These are phyloP conservation scores for Thunnus thynnus DNA, from an alignment of 2,113 vertebrate species.

Conservation along the genomic window DNA sequence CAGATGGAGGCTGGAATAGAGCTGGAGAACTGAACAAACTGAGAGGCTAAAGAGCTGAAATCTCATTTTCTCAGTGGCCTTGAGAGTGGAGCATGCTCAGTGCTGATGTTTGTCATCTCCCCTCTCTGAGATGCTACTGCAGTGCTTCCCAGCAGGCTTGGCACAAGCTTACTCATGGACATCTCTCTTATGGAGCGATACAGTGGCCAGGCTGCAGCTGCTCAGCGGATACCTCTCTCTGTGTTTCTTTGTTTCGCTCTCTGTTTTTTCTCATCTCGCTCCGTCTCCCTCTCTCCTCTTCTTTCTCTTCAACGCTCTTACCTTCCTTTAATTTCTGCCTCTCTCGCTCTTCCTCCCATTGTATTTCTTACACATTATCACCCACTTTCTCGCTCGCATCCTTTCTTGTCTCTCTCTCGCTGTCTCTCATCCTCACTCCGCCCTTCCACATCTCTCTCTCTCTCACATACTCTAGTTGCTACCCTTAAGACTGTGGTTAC, in stretches of 20 bases:
- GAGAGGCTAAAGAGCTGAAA: conserved; percentile 62
- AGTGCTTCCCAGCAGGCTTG: conserved; percentile 82
- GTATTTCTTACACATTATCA: conserved; percentile 58
- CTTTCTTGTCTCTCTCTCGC: conserved; percentile 42
- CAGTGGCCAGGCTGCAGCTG: conserved; percentile 67
- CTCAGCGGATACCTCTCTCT: conserved; percentile 42
- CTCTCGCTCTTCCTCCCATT: conserved; percentile 27
- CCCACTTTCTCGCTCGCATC: conserved; percentile 53
- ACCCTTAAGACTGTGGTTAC: conserved; percentile 84
- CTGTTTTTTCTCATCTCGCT: conserved; percentile 23
- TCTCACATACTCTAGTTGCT: conserved; percentile 72
- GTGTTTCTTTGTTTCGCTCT: conserved; percentile 27
- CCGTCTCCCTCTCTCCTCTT: neutral
- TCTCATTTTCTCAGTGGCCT: conserved; percentile 72
- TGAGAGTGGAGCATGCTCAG: conserved; percentile 78
- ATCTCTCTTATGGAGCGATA: conserved; percentile 70
- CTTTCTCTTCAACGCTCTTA: neutral
- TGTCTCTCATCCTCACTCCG: conserved; percentile 62
- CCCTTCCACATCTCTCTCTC: conserved; percentile 64
- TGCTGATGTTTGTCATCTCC: conserved; percentile 70
- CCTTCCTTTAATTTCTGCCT: conserved; percentile 25
- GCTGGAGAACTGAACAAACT: conserved; percentile 50
- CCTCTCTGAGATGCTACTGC: conserved; percentile 78
- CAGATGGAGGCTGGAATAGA: conserved; percentile 49
- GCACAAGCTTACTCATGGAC: conserved; percentile 77